phyloP scores from a whole-genome alignment of 2,888 invertebrate species.

The Drosophila austrosaltans region DNA sequence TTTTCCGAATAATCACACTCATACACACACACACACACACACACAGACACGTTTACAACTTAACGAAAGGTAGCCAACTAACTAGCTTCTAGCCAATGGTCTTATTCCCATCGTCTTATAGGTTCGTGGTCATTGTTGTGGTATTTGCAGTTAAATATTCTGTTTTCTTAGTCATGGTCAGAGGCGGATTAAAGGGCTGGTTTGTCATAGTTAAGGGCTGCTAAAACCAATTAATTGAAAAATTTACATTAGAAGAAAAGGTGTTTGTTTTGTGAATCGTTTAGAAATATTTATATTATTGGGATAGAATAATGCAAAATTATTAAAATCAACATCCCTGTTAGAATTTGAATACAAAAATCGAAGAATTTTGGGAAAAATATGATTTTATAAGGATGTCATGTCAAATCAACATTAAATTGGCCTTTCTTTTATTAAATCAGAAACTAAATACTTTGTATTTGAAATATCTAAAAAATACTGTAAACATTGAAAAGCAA shows the following conservation, averaged over 20 bases:
- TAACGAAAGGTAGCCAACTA: constrained; percentile 18
- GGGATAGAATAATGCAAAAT: neutral
- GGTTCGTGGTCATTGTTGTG: constrained; percentile 20
- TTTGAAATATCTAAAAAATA: no score
- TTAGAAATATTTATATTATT: neutral
- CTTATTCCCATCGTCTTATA: constrained; percentile 21
- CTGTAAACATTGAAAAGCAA: neutral
- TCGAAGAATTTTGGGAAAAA: no score
- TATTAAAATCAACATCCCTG: neutral
- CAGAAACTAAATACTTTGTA: no score
- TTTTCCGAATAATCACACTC: constrained; percentile 55
- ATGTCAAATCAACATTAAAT: no score
- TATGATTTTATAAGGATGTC: no score
- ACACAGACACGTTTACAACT: constrained; percentile 15
- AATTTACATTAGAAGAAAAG: no score
- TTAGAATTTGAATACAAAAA: no score
- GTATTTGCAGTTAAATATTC: constrained; percentile 38
- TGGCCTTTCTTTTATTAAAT: no score
- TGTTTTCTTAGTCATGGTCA: constrained; percentile 48
- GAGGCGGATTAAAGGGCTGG: neutral
- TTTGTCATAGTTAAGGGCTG: neutral
- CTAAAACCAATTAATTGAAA: no score
- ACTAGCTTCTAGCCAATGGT: constrained; percentile 51
- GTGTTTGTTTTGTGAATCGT: no score
- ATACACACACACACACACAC: constrained; percentile 15